Evolutionary conservation across 2,888 invertebrate species (phyloP).

Genomic region (Antheraea yamamai): DNA sequence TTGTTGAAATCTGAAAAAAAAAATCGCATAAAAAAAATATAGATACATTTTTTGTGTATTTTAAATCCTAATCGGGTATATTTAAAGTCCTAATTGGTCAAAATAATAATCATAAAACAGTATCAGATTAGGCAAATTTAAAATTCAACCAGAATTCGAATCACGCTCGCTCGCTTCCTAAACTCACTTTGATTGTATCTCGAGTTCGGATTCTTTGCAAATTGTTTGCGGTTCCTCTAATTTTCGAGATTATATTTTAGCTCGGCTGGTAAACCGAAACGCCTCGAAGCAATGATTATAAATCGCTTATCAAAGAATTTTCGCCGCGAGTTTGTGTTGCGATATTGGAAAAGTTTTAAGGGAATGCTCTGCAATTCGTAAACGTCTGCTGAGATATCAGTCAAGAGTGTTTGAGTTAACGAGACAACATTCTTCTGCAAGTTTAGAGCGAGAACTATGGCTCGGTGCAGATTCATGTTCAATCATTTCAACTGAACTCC

Average conservation of each 20-base stretch:
- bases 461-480: slow-evolving; percentile 11
- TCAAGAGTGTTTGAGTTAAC: slow-evolving; percentile 54
- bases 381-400: slow-evolving; percentile 61
- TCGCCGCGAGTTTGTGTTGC: slow-evolving; percentile 53
- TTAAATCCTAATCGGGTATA: background rate
- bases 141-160: slow-evolving; percentile 1
- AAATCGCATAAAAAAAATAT: background rate
- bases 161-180: slow-evolving; percentile 6
- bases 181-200: slow-evolving; percentile 15
- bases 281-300: slow-evolving; percentile 64
- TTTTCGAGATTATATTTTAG: slow-evolving; percentile 55
- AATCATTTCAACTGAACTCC: slow-evolving; percentile 16
- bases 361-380: slow-evolving; percentile 53
- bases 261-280: slow-evolving; percentile 39
- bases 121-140: background rate
- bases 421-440: slow-evolving; percentile 27
- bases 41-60: background rate
- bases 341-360: slow-evolving; percentile 72
- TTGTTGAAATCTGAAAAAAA: no score
- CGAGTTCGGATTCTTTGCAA: slow-evolving; percentile 34
- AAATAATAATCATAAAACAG: background rate
- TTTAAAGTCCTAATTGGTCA: background rate
- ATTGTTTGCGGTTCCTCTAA: slow-evolving; percentile 31
- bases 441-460: slow-evolving; percentile 25
- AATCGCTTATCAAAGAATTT: slow-evolving; percentile 75